phyloP scores from a whole-genome alignment of 2,888 invertebrate genomes.

The Fragum sueziense region DNA sequence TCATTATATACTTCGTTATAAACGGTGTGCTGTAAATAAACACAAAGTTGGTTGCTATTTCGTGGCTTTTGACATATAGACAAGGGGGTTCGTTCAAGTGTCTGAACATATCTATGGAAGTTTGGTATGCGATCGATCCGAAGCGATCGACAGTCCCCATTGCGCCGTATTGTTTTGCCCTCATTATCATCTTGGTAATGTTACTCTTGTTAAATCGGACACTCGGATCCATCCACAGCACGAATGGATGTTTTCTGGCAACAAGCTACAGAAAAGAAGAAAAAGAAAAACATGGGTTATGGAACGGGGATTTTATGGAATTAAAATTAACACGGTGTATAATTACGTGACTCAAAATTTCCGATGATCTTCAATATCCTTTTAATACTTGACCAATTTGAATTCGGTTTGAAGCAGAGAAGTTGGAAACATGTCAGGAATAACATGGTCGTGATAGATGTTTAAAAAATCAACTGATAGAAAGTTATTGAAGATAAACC shows the following conservation, averaged over 20 bases:
- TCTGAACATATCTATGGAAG: conserved; percentile 35
- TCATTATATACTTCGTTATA: conserved; percentile 42
- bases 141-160: conserved; percentile 25
- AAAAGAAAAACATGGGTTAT: neutral
- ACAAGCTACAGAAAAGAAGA: conserved; percentile 53
- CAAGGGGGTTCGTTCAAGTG: conserved; percentile 48
- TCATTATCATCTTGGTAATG: conserved; percentile 32
- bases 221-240: conserved; percentile 58
- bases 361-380: no score
- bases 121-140: conserved; percentile 37
- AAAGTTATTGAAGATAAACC: no score
- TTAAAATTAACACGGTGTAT: no score
- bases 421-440: no score
- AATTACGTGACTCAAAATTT: no score
- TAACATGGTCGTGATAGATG: no score
- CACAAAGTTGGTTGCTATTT: conserved; percentile 48
- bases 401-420: no score
- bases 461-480: no score
- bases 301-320: neutral
- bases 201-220: conserved; percentile 38
- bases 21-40: conserved; percentile 40
- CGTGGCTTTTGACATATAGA: conserved; percentile 30
- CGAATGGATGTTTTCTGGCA: conserved; percentile 47
- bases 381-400: no score
- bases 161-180: conserved; percentile 36